phyloP scores from a whole-genome alignment of 92 coral and sea anemone species.

The Chrysogorgia sp. region DNA sequence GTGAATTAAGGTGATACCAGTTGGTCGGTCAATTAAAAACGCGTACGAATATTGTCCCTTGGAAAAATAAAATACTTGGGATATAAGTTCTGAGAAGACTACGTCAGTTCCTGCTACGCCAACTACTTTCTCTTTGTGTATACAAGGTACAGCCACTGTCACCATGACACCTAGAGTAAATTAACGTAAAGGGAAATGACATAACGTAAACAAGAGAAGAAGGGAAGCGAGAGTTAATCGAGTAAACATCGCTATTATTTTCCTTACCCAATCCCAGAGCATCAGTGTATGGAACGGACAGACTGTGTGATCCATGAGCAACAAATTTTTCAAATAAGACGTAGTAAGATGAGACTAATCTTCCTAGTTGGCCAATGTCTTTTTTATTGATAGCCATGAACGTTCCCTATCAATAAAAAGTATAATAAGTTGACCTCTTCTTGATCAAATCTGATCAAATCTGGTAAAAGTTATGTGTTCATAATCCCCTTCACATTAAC shows the following conservation, averaged over 20 bases:
- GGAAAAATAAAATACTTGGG: constrained; percentile 64
- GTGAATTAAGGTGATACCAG: constrained; percentile 57
- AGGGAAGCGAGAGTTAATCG: background rate
- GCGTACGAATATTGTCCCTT: constrained; percentile 68
- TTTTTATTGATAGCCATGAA: constrained; percentile 24
- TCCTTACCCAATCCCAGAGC: constrained; percentile 78
- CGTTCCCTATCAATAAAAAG: constrained; percentile 35
- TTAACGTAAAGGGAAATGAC: background rate
- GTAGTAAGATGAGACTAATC: constrained; percentile 57
- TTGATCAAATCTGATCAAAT: too few relatives aligned
- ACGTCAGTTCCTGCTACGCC: constrained; percentile 72
- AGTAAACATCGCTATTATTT: background rate
- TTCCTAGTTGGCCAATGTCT: constrained; percentile 41
- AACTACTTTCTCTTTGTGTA: constrained; percentile 53
- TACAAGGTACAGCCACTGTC: constrained; percentile 65
- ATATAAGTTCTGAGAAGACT: constrained; percentile 62
- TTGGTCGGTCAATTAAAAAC: constrained; percentile 46
- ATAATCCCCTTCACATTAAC: too few relatives aligned
- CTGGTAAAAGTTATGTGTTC: too few relatives aligned
- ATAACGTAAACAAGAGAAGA: background rate
- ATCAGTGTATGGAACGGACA: constrained; percentile 77
- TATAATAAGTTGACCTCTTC: background rate
- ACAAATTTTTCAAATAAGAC: constrained; percentile 45
- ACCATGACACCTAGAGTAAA: constrained; percentile 55
- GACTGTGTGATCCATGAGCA: constrained; percentile 16